These are phyloP conservation scores for Poeciliopsis turrubarensis DNA, from an alignment of 2,113 vertebrate genomes.

Conservation along the genomic window DNA sequence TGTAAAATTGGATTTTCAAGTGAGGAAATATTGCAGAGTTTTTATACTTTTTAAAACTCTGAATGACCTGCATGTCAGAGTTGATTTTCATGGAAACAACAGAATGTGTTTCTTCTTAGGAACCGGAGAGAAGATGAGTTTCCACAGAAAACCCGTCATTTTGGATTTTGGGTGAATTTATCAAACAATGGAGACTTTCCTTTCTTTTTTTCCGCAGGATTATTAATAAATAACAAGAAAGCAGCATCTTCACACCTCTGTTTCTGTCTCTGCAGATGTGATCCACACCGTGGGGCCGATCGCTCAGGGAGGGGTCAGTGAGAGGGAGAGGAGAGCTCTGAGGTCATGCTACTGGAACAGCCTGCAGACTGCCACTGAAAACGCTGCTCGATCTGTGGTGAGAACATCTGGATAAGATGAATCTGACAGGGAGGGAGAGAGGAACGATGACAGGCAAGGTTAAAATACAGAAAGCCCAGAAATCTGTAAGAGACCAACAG, in stretches of 20 bases:
- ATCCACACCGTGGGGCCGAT: constrained; percentile 91
- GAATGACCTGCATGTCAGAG: background rate
- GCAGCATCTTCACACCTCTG: background rate
- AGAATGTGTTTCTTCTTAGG: background rate
- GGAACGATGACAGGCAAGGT: constrained; percentile 16
- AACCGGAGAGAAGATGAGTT: background rate
- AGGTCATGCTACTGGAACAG: constrained; percentile 86
- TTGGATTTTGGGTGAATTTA: background rate
- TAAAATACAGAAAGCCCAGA: background rate
- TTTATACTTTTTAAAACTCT: background rate
- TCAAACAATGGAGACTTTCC: too few relatives aligned
- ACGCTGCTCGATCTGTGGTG: constrained; percentile 82
- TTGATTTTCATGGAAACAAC: background rate
- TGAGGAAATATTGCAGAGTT: background rate
- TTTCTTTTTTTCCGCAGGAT: background rate
- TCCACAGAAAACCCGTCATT: background rate
- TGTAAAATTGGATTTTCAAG: background rate
- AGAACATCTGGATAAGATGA: constrained; percentile 49
- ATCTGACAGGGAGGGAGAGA: background rate
- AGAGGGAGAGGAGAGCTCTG: constrained; percentile 74
- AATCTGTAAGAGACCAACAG: background rate
- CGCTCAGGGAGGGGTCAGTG: constrained; percentile 71
- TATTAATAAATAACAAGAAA: background rate
- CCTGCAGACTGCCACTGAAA: constrained; percentile 75
- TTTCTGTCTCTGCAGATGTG: constrained; percentile 78